A percentile compares a stretch with the other conserved stretches of the same genome.
Evolutionary conservation across 1,140 invertebrate genomes (phyloP).

Genomic region (Drosophila kepulauana): DNA sequence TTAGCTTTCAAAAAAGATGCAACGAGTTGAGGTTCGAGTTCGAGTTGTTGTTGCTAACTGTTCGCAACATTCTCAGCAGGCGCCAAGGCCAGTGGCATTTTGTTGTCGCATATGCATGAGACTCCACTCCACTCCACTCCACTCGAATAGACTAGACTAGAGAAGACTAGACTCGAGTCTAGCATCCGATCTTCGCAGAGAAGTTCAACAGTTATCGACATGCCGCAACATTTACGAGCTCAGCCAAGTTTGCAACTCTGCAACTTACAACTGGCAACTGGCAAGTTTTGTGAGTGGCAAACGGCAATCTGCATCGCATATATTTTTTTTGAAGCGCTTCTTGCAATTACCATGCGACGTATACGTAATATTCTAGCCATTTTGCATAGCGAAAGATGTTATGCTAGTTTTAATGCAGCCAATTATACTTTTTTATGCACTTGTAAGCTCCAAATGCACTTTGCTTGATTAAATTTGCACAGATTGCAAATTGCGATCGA

Average conservation of each 20-base stretch:
- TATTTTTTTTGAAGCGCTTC: background rate
- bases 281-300: slow-evolving; percentile 33
- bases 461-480: background rate
- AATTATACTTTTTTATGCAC: background rate
- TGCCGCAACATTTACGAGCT: slow-evolving; percentile 38
- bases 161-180: background rate
- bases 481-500: no score
- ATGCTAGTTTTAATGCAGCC: background rate
- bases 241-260: slow-evolving; percentile 5
- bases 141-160: background rate
- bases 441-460: background rate
- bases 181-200: slow-evolving; percentile 31
- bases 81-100: slow-evolving; percentile 76
- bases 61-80: slow-evolving; percentile 75
- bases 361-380: slow-evolving; percentile 22
- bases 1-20: slow-evolving; percentile 74
- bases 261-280: background rate
- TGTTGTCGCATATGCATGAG: slow-evolving; percentile 42
- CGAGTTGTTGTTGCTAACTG: slow-evolving; percentile 26
- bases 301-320: slow-evolving; percentile 14
- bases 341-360: slow-evolving; percentile 5
- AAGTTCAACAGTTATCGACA: slow-evolving; percentile 50
- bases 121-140: no score
- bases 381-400: slow-evolving; percentile 9
- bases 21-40: slow-evolving; percentile 43